Evolutionary conservation across 2,888 invertebrate species (phyloP).

Genomic region (Spialia ferax): DNA sequence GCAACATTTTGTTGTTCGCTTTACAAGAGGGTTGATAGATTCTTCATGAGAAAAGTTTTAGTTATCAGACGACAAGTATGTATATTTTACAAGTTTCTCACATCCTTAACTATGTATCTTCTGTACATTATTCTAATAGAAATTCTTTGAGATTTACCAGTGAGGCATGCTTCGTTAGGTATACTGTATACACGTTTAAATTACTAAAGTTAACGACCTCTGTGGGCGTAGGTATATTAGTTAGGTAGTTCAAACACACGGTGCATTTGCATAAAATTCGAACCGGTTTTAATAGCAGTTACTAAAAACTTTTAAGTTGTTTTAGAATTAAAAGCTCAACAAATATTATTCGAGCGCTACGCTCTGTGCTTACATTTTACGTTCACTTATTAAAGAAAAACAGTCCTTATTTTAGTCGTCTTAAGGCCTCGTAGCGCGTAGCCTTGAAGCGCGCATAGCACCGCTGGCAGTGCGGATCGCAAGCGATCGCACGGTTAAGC

Average conservation of each 20-base stretch:
- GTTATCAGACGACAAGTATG: constrained; percentile 1
- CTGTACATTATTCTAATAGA: not conserved
- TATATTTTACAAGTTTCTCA: not conserved
- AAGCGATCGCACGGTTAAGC: too few relatives aligned
- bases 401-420: not conserved
- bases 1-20: constrained; percentile 26
- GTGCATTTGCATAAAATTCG: constrained; percentile 71
- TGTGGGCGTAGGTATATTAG: constrained; percentile 43
- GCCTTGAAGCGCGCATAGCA: too few relatives aligned
- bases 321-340: constrained; percentile 48
- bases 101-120: not conserved
- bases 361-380: not conserved
- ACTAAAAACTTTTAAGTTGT: constrained; percentile 63
- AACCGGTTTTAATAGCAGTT: constrained; percentile 63
- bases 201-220: constrained; percentile 44
- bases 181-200: constrained; percentile 29
- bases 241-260: constrained; percentile 49
- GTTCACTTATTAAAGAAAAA: not conserved
- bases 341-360: constrained; percentile 29
- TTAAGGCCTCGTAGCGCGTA: not conserved
- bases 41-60: constrained; percentile 27
- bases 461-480: too few relatives aligned
- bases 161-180: too few relatives aligned
- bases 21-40: constrained; percentile 19
- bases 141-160: not conserved